phyloP scores from a whole-genome alignment of 2,888 invertebrate genomes.

The Dynastes tityus region DNA sequence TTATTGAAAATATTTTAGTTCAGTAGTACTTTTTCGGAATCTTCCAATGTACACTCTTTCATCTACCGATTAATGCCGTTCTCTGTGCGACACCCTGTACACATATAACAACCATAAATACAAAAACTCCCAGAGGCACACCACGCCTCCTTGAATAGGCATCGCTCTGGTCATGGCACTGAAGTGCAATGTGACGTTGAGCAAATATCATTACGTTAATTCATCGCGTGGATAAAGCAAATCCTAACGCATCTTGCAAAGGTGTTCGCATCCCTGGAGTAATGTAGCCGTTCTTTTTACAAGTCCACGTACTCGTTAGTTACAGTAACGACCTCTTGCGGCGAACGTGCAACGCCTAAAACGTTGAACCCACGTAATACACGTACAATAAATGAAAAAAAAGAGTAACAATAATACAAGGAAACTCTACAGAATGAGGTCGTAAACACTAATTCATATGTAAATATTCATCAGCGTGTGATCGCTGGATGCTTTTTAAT shows the following conservation, averaged over 20 bases:
- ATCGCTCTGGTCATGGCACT: too few species aligned
- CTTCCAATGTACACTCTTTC: too few species aligned
- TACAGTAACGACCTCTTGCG: slow-evolving; percentile 20
- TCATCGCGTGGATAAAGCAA: background rate
- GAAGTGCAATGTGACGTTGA: background rate
- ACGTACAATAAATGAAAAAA: slow-evolving; percentile 10
- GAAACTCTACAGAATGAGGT: slow-evolving; percentile 8
- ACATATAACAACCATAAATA: background rate
- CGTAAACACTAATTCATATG: slow-evolving; percentile 16
- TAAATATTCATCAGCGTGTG: slow-evolving; percentile 17
- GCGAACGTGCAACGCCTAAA: background rate
- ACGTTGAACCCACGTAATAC: slow-evolving; percentile 17
- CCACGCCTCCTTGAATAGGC: background rate
- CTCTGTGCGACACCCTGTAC: too few species aligned
- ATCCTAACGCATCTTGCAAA: background rate
- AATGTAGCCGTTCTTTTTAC: background rate
- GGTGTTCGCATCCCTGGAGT: slow-evolving; percentile 4
- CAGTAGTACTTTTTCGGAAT: too few species aligned
- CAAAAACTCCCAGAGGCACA: slow-evolving; percentile 6
- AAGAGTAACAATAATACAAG: slow-evolving; percentile 23
- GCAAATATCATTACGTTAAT: background rate
- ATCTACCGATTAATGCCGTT: too few species aligned
- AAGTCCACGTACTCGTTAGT: background rate
- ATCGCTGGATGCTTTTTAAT: slow-evolving; percentile 6
- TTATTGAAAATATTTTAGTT: too few species aligned